phyloP scores from a whole-genome alignment of 2,113 vertebrate species.

The Ptyas mucosa region DNA sequence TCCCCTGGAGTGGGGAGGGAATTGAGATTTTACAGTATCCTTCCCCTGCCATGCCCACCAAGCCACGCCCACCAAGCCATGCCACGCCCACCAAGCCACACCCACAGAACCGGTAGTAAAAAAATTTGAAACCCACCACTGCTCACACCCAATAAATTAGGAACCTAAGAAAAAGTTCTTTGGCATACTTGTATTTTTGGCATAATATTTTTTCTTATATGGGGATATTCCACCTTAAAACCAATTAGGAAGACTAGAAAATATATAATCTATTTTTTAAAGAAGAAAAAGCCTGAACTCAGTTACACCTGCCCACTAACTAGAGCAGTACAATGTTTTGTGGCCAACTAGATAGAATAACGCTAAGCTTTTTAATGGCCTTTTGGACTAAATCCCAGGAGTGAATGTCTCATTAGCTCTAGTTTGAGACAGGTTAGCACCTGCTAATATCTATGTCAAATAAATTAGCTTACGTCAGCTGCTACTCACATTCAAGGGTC shows the following conservation, averaged over 20 bases:
- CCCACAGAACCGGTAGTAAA: too few species aligned
- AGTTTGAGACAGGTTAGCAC: constrained; percentile 72
- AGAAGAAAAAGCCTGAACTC: neutral
- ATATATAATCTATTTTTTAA: neutral
- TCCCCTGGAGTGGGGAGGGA: too few species aligned
- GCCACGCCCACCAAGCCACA: too few species aligned
- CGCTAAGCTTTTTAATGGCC: constrained; percentile 44
- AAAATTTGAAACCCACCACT: too few species aligned
- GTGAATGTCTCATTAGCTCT: constrained; percentile 59
- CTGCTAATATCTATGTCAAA: constrained; percentile 71
- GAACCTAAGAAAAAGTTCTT: neutral
- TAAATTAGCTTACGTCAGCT: constrained; percentile 68
- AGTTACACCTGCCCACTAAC: constrained; percentile 25
- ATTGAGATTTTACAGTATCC: too few species aligned
- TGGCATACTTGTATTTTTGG: neutral
- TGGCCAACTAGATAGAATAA: constrained; percentile 39
- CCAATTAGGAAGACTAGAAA: neutral
- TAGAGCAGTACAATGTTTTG: constrained; percentile 59
- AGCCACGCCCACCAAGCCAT: too few species aligned
- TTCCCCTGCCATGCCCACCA: too few species aligned
- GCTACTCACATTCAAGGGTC: constrained; percentile 15
- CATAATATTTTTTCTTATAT: neutral
- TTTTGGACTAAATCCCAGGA: constrained; percentile 50
- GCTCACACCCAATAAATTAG: neutral
- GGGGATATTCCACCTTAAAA: neutral